A percentile compares a stretch with the other conserved stretches of the same genome.
These are phyloP conservation scores for Crepidodera aurea DNA, from an alignment of 2,888 invertebrate genomes.

Conservation along the genomic window DNA sequence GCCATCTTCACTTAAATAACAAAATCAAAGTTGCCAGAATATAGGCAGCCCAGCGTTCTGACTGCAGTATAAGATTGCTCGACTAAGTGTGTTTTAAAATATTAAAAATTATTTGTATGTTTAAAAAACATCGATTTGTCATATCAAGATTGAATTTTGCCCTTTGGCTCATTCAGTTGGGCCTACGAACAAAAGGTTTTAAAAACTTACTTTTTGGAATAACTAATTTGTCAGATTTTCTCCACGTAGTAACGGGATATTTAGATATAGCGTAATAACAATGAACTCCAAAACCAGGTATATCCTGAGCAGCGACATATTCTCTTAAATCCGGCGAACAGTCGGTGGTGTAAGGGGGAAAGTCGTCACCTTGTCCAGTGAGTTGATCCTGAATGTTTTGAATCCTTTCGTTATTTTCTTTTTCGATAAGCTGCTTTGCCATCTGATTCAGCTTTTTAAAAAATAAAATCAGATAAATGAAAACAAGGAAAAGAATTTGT, in stretches of 20 bases:
- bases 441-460: conserved; percentile 49
- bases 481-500: too few species aligned
- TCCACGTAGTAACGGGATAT: conserved; percentile 61
- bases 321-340: conserved; percentile 60
- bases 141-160: too few species aligned
- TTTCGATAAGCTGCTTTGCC: conserved; percentile 54
- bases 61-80: too few species aligned
- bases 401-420: conserved; percentile 48
- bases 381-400: conserved; percentile 43
- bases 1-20: too few species aligned
- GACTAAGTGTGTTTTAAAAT: too few species aligned
- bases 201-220: conserved; percentile 53
- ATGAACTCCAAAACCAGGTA: conserved; percentile 63
- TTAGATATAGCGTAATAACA: conserved; percentile 63
- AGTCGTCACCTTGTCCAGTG: conserved; percentile 50
- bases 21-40: too few species aligned
- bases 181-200: too few species aligned
- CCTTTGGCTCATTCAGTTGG: too few species aligned
- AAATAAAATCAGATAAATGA: background rate
- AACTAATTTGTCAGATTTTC: conserved; percentile 54
- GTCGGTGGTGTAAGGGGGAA: conserved; percentile 56
- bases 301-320: conserved; percentile 62
- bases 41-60: too few species aligned
- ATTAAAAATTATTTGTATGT: too few species aligned
- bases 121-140: too few species aligned